Base-by-base conservation (phyloP, 2,888 invertebrate species). In the Pantelozetes paolii region DNA sequence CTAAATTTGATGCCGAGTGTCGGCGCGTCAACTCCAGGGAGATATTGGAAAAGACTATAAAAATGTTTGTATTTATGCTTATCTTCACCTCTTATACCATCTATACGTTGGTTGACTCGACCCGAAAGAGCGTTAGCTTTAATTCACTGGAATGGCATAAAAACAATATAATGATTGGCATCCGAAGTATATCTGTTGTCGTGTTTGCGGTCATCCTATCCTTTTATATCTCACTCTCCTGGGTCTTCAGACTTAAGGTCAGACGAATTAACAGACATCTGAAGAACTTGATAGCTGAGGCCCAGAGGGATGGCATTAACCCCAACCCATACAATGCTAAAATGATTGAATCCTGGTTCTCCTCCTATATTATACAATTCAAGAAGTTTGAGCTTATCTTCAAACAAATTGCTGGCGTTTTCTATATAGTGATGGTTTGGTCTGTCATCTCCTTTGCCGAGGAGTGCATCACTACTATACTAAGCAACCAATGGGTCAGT, bases 281-380 rank as follows among this genome's bases (percentile, higher is more conserved):
- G 15, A 64, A 64, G 20, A n/a, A 50, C 2, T 20, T 50, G 9
- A 64, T 30, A 36, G 18, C n/a, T 2, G 18, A 32, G 11, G 11
- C 36, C 18, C 32, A 64, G 11, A 36, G n/a, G 13, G 9, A n/a
- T n/a, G n/a, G 20, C 36, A 36, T 15, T 2, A 20, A 36, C 20
- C 18, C n/a, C 9, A 18, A 64, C n/a, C 2, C 9, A 36, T 9
- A 64, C 15, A 2, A 30, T 2, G 36, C 20, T 1, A 64, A 64
- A n/a, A 9, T 64, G 32, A 64, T 64, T n/a, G 36, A 64, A 40
- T 36, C n/a, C 9, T 64, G 64, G 64, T 64, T 64, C 36, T 3
- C 18, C 2, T n/a, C 32, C 9, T 64, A 36, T 64, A 28, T 36
- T 1, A 36, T 30, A 20, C 32, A 36, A 18, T 3, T 64, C 18